Evolutionary conservation across 2,888 invertebrate genomes (phyloP).

Genomic region (Tetragnatha montana): DNA sequence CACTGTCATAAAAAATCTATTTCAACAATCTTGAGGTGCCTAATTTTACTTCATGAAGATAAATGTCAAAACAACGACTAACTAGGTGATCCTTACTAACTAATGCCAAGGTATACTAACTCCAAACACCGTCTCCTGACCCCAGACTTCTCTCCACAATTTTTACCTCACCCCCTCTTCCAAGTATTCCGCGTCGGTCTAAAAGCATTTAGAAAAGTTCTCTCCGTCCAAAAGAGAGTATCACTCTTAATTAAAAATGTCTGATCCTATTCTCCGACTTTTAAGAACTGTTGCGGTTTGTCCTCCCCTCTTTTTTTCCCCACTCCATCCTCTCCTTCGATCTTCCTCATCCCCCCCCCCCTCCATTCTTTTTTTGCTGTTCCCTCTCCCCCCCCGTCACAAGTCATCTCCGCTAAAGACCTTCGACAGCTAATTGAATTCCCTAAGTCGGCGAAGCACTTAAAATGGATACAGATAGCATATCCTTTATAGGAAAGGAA

Average conservation of each 20-base stretch:
- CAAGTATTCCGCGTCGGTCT: neutral
- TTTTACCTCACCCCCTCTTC: neutral
- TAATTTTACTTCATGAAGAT: too few relatives aligned
- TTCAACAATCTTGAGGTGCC: too few relatives aligned
- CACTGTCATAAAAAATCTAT: too few relatives aligned
- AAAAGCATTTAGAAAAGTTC: slow-evolving; percentile 44
- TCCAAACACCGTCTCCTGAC: too few relatives aligned
- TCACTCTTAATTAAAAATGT: slow-evolving; percentile 55
- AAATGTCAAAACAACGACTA: too few relatives aligned
- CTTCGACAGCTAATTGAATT: neutral
- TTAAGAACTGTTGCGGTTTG: slow-evolving; percentile 46
- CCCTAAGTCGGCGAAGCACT: neutral
- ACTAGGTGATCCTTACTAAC: too few relatives aligned
- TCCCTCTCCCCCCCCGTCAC: neutral
- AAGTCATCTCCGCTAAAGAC: neutral
- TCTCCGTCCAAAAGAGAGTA: slow-evolving; percentile 23
- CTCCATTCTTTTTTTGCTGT: neutral
- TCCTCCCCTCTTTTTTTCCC: slow-evolving; percentile 7
- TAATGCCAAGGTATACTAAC: too few relatives aligned
- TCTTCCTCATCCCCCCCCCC: neutral
- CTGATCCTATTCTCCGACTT: slow-evolving; percentile 17
- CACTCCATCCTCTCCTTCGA: neutral
- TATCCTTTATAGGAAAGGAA: neutral
- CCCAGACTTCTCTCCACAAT: neutral
- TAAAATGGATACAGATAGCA: neutral